phyloP scores from a whole-genome alignment of 2,113 vertebrate genomes.

The Thunnus maccoyii region DNA sequence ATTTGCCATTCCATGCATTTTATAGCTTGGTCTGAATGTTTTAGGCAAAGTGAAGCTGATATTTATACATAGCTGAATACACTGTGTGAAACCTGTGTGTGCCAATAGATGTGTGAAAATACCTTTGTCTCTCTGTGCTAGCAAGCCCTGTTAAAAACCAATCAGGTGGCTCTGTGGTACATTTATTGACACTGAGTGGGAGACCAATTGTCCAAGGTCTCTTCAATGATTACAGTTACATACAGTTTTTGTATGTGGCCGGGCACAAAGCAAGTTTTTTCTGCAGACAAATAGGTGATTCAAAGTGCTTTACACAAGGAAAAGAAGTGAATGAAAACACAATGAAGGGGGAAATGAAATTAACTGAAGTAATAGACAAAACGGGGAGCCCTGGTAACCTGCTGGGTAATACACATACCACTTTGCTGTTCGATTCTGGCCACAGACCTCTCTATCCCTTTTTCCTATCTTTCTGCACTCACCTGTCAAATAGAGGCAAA shows the following conservation, averaged over 20 bases:
- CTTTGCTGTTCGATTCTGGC: too few relatives aligned
- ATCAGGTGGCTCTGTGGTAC: constrained; percentile 22
- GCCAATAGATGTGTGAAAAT: constrained; percentile 42
- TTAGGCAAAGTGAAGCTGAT: constrained; percentile 27
- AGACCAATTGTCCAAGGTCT: not conserved
- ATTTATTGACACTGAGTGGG: constrained; percentile 40
- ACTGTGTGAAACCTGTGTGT: not conserved
- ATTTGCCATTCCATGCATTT: constrained; percentile 30
- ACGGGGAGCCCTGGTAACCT: too few relatives aligned
- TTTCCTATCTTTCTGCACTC: too few relatives aligned
- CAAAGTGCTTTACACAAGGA: too few relatives aligned
- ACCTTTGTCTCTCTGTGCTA: not conserved
- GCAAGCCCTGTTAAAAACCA: constrained; percentile 21
- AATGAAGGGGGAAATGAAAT: not conserved
- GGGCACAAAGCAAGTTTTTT: too few relatives aligned
- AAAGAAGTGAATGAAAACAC: not conserved
- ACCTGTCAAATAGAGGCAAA: too few relatives aligned
- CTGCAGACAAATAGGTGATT: too few relatives aligned
- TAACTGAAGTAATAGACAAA: not conserved
- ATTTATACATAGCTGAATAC: constrained; percentile 22
- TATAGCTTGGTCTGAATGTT: constrained; percentile 12
- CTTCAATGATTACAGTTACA: constrained; percentile 17
- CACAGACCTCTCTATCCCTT: too few relatives aligned
- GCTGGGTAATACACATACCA: too few relatives aligned
- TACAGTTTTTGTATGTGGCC: too few relatives aligned